Evolutionary conservation across 2,797 vertebrate genomes (phyloP).

Genomic region (Gymnoscopelus braueri): DNA sequence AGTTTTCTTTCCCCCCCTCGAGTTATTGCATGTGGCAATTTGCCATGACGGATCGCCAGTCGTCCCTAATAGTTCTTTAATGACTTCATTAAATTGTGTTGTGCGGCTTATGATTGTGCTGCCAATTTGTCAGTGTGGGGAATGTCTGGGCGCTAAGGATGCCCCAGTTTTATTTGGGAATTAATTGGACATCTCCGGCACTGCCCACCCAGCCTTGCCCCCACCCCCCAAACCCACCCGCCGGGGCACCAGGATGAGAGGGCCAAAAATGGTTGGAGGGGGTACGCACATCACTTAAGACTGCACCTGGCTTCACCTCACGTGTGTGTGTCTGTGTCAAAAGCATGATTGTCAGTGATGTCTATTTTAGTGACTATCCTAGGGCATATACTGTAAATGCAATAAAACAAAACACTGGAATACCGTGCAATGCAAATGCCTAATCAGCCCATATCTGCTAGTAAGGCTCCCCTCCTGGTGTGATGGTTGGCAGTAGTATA

Average conservation of each 20-base stretch:
- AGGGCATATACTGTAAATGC: no score
- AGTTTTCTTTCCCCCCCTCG: slow-evolving; percentile 39
- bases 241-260: no score
- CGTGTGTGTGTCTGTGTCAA: no score
- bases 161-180: slow-evolving; percentile 82
- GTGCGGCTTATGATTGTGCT: slow-evolving; percentile 80
- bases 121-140: slow-evolving; percentile 82
- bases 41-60: slow-evolving; percentile 82
- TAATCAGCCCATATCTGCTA: slow-evolving; percentile 28
- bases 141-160: slow-evolving; percentile 78
- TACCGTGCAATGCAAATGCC: slow-evolving; percentile 13
- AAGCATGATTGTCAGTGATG: no score
- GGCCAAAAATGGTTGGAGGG: no score
- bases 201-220: slow-evolving; percentile 30
- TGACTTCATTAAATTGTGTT: slow-evolving; percentile 86
- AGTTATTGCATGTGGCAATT: slow-evolving; percentile 83
- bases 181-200: slow-evolving; percentile 78
- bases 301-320: no score
- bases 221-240: neutral
- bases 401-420: slow-evolving; percentile 16
- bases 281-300: no score
- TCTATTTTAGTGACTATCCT: no score
- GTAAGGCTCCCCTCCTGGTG: slow-evolving; percentile 46
- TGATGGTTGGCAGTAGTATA: slow-evolving; percentile 53
- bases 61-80: slow-evolving; percentile 86